Evolutionary conservation across 2,113 vertebrate species (phyloP), one percentile per base, ranked within the genome.

Genomic region (Oxygymnocypris stewartii): DNA sequence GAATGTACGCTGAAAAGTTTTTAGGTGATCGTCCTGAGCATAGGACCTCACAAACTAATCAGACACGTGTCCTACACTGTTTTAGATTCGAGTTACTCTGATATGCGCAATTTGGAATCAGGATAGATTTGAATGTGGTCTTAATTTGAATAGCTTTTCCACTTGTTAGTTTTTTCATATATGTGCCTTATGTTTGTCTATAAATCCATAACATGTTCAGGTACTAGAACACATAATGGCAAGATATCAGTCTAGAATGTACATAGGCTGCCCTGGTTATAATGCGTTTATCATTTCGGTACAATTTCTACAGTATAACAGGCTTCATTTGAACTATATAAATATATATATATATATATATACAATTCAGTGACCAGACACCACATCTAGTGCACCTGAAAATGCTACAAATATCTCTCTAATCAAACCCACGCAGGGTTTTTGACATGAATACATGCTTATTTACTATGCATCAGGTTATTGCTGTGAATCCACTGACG

Each of bases 151-250:
- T 88, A 85, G 81, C 83, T 87, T 87, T 31, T 86, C 42, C 83
- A 82, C 79, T 75, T 82, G 67, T 88, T 82, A 87, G 85, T 93
- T 92, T 90, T 92, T 93, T 92, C 86, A 89, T 89, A 92, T 91
- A 93, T 92, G 95, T 96, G 95, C 95, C 95, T 96, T 96, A 95
- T 93, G 93, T 95, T 94, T 94, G 88, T 94, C 93, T 93, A 89
- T 93, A 85, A 93, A 91, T 93, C 91, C 89, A 91, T 93, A 91
- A 92, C 89, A 92, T 94, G 69, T 94, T 92, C 88, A 94, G 88
- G 88, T 88, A 88, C 86, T 79, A 71, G 79, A 89, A 73, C 74
- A 25, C 82, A 63, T 51, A 44, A 67, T 49, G 57, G 23, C 79
- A 44, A 69, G 80, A 71, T 82, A 51, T 69, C 20, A 14, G 18